Conservation (phyloP, 2,113 vertebrate genomes). For the Pseudorasbora parva region DNA sequence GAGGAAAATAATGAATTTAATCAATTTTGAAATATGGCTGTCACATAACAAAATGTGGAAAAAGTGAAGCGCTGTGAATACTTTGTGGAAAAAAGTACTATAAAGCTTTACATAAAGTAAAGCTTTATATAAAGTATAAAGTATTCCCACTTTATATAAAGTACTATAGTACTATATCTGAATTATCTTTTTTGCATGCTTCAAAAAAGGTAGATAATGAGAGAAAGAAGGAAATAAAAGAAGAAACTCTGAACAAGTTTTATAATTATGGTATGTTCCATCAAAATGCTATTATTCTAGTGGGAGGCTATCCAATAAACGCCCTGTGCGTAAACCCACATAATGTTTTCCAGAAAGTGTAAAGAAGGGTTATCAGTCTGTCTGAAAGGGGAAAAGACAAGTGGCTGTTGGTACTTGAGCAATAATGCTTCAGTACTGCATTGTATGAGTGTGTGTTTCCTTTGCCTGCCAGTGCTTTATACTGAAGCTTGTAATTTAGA, state of each 20-base stretch:
- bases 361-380: constrained; percentile 62
- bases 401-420: constrained; percentile 59
- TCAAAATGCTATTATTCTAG: constrained; percentile 45
- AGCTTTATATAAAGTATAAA: too few relatives aligned
- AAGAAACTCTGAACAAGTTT: constrained; percentile 5
- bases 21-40: too few relatives aligned
- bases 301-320: constrained; percentile 36
- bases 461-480: constrained; percentile 39
- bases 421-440: constrained; percentile 53
- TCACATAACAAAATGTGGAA: too few relatives aligned
- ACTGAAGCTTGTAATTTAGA: constrained; percentile 60
- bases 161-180: not conserved
- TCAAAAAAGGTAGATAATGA: constrained; percentile 19
- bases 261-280: constrained; percentile 40
- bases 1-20: too few relatives aligned
- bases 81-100: too few relatives aligned
- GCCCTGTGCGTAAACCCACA: constrained; percentile 50
- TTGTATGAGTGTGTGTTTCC: constrained; percentile 31
- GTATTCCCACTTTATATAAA: too few relatives aligned
- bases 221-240: not conserved
- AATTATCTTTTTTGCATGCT: not conserved
- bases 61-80: too few relatives aligned
- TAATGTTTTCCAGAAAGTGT: constrained; percentile 54
- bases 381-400: constrained; percentile 52
- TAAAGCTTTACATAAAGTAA: too few relatives aligned